These are phyloP conservation scores for Sturnira hondurensis DNA, from an alignment of 2,113 vertebrate species.

Conservation along the genomic window DNA sequence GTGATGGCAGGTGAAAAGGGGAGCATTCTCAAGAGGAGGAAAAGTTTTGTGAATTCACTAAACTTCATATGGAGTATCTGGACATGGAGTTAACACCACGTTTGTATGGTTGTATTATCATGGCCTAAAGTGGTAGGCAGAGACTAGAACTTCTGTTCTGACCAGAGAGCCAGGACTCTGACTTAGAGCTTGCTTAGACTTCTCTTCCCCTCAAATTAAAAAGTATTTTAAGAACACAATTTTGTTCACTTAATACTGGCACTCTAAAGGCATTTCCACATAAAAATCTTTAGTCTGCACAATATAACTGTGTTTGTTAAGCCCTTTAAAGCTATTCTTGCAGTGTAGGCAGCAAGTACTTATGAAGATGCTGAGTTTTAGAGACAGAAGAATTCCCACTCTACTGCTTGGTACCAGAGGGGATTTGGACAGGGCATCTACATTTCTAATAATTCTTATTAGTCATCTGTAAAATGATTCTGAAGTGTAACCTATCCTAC, in stretches of 20 bases:
- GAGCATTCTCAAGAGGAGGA: background rate
- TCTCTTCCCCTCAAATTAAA: background rate
- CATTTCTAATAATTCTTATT: background rate
- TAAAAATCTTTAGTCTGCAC: background rate
- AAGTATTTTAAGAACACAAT: background rate
- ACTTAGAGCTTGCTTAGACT: background rate
- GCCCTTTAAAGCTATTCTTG: background rate
- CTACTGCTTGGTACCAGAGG: background rate
- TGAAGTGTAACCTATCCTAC: background rate
- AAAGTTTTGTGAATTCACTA: background rate
- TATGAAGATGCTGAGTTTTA: background rate
- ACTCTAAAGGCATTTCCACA: background rate
- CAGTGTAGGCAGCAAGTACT: background rate
- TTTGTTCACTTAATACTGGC: background rate
- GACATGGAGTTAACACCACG: accelerated
- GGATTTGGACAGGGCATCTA: background rate
- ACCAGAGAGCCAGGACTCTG: background rate
- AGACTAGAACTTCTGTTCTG: background rate
- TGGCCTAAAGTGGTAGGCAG: background rate
- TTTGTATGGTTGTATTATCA: accelerated
- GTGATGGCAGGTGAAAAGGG: background rate
- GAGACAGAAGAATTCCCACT: background rate
- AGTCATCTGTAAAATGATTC: background rate
- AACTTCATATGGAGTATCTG: background rate
- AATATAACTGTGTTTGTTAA: background rate